Evolutionary conservation across 2,888 invertebrate species (phyloP).

Genomic region (Clunio marinus): DNA sequence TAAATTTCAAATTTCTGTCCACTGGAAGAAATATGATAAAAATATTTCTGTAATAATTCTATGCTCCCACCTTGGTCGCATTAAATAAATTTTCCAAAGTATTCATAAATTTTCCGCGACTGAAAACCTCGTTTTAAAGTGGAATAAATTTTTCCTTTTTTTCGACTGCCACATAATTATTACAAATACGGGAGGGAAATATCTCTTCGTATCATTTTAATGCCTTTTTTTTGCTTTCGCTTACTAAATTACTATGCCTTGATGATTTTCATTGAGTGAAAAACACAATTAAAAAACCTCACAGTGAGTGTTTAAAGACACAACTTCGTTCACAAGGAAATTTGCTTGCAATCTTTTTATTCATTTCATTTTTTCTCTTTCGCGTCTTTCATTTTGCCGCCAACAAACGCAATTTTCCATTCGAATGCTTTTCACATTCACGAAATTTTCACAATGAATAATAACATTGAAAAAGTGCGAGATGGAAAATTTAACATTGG

Average conservation of each 20-base stretch:
- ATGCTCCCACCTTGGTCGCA: too few relatives aligned
- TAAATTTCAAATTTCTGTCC: slow-evolving; percentile 22
- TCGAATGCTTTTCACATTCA: slow-evolving; percentile 21
- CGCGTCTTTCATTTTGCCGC: not conserved
- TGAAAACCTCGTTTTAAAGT: too few relatives aligned
- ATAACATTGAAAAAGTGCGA: not conserved
- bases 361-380: not conserved
- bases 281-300: slow-evolving; percentile 1
- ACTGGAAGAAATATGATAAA: not conserved
- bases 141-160: too few relatives aligned
- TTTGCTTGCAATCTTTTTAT: not conserved
- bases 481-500: slow-evolving; percentile 19
- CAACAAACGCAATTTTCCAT: slow-evolving; percentile 36
- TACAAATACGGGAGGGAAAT: not conserved
- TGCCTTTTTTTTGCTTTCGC: not conserved
- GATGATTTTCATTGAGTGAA: not conserved
- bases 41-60: too few relatives aligned
- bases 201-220: not conserved
- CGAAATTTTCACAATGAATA: not conserved
- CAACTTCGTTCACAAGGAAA: too few relatives aligned
- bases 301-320: too few relatives aligned
- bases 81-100: too few relatives aligned
- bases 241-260: not conserved
- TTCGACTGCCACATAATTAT: too few relatives aligned
- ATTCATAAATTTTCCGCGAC: not conserved